phyloP scores from a whole-genome alignment of 1,140 invertebrate genomes.

The Trachymyrmex cornetzi region DNA sequence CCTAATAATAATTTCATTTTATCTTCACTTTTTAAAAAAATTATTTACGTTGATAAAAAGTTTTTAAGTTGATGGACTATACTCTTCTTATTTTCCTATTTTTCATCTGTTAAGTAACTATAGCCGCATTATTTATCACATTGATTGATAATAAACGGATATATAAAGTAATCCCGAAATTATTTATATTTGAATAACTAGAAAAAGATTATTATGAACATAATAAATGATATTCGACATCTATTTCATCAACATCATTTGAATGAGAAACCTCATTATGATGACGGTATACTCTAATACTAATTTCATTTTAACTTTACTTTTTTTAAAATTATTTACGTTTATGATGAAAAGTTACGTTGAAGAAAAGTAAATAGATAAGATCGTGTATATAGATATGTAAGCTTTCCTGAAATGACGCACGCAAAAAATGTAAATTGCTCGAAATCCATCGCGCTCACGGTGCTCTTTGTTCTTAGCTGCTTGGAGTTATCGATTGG shows the following conservation, averaged over 20 bases:
- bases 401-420: not conserved
- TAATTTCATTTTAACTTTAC: not conserved
- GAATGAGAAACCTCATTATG: not conserved
- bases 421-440: slow-evolving; percentile 14
- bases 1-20: not conserved
- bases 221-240: not conserved
- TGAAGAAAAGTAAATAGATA: not conserved
- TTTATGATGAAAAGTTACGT: no score
- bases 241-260: not conserved
- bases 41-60: not conserved
- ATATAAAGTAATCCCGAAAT: not conserved
- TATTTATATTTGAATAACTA: not conserved
- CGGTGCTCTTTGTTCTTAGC: slow-evolving; percentile 61
- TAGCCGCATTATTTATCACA: not conserved
- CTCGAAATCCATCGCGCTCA: slow-evolving; percentile 35
- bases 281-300: not conserved
- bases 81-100: not conserved
- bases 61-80: not conserved
- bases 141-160: not conserved
- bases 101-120: not conserved
- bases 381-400: no score
- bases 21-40: not conserved
- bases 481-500: slow-evolving; percentile 66
- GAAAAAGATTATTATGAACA: no score
- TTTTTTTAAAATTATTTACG: no score